Evolutionary conservation across 2,888 invertebrate species (phyloP).

Genomic region (Phyllotreta cruciferae): DNA sequence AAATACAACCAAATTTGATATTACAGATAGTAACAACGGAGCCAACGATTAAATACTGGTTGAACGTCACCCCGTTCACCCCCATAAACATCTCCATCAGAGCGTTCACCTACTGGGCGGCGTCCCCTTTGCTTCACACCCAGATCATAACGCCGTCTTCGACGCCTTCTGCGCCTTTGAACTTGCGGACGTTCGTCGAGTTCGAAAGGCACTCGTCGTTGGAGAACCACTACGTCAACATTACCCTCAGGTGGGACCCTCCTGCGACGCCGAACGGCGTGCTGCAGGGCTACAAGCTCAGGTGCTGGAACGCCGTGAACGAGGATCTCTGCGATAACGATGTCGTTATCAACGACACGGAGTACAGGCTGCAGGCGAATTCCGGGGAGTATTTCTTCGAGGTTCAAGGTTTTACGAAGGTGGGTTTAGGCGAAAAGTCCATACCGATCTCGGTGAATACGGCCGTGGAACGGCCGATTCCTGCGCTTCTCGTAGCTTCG

Average conservation of each 20-base stretch:
- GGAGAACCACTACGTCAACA: slow-evolving; percentile 39
- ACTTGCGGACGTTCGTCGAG: slow-evolving; percentile 76
- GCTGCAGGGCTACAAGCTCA: slow-evolving; percentile 73
- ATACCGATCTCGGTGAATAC: slow-evolving; percentile 71
- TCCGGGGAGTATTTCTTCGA: slow-evolving; percentile 74
- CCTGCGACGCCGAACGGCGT: slow-evolving; percentile 79
- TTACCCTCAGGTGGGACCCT: slow-evolving; percentile 81
- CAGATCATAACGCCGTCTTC: slow-evolving; percentile 80
- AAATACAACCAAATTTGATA: slow-evolving; percentile 1
- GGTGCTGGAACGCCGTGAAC: slow-evolving; percentile 69
- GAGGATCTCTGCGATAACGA: slow-evolving; percentile 64
- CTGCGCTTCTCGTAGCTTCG: slow-evolving; percentile 77
- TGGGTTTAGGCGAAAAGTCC: slow-evolving; percentile 77
- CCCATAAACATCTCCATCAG: slow-evolving; percentile 75
- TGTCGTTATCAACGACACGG: slow-evolving; percentile 62
- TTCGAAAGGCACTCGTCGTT: slow-evolving; percentile 50
- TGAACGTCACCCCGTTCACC: slow-evolving; percentile 72
- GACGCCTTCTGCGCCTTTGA: slow-evolving; percentile 76
- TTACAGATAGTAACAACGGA: slow-evolving; percentile 61
- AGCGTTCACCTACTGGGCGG: slow-evolving; percentile 87
- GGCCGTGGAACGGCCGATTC: slow-evolving; percentile 77
- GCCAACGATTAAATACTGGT: slow-evolving; percentile 64
- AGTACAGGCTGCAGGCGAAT: slow-evolving; percentile 66
- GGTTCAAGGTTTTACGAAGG: slow-evolving; percentile 80
- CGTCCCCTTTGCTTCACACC: slow-evolving; percentile 66